Conservation (phyloP, 2,888 invertebrate genomes). For the Andrena camellia region DNA sequence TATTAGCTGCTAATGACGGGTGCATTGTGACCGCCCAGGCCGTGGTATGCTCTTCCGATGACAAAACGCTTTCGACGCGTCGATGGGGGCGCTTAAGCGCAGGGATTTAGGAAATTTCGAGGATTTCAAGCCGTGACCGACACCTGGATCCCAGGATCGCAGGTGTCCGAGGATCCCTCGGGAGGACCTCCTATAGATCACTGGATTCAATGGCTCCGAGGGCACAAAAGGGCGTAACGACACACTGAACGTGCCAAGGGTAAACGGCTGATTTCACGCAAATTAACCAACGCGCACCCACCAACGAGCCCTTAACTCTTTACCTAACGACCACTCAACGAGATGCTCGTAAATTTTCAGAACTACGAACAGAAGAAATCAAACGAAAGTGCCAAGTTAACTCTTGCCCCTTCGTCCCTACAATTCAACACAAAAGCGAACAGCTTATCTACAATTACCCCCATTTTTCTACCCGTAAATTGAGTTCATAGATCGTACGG, state of each 20-base stretch:
- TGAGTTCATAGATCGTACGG: too few relatives aligned
- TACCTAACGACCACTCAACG: constrained; percentile 25
- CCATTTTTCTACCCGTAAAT: too few relatives aligned
- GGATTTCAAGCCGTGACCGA: constrained; percentile 51
- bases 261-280: constrained; percentile 79
- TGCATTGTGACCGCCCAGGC: constrained; percentile 32
- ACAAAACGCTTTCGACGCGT: constrained; percentile 45
- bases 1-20: constrained; percentile 47
- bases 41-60: constrained; percentile 38
- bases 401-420: too few relatives aligned
- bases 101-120: constrained; percentile 50
- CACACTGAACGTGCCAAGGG: constrained; percentile 73
- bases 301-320: constrained; percentile 24
- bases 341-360: neutral
- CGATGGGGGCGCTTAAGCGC: constrained; percentile 40
- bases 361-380: too few relatives aligned
- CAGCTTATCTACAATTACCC: too few relatives aligned
- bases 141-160: constrained; percentile 71
- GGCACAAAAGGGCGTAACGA: constrained; percentile 77
- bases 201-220: constrained; percentile 67
- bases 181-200: constrained; percentile 63
- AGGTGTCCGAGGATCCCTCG: constrained; percentile 62
- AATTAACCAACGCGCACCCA: constrained; percentile 77
- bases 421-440: too few relatives aligned
- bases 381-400: too few relatives aligned